A percentile compares a stretch with the other conserved stretches of the same genome.
Conservation (phyloP, 2,888 invertebrate genomes). For the Ornithoptera priamus region DNA sequence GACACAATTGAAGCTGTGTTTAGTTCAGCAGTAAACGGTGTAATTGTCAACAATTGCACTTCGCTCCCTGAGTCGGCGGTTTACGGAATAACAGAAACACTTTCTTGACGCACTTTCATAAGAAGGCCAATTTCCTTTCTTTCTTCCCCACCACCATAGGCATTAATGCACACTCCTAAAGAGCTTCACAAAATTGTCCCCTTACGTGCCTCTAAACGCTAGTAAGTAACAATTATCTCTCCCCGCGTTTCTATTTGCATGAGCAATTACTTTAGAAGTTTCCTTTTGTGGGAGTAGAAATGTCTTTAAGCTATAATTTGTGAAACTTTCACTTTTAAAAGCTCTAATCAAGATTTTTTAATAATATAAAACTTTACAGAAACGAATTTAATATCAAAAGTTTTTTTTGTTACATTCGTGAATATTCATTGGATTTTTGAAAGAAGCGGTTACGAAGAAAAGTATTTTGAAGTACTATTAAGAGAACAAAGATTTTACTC, state of each 20-base stretch:
- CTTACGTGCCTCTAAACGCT: constrained; percentile 23
- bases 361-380: neutral
- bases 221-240: constrained; percentile 27
- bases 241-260: constrained; percentile 36
- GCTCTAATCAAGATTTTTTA: constrained; percentile 2
- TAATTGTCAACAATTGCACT: neutral
- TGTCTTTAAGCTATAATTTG: constrained; percentile 25
- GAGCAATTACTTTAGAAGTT: constrained; percentile 36
- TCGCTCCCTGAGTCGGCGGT: neutral
- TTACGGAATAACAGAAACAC: constrained; percentile 22
- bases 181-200: constrained; percentile 32
- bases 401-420: neutral
- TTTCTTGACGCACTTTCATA: constrained; percentile 16
- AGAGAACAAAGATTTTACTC: too few species aligned
- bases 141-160: constrained; percentile 13
- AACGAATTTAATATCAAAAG: neutral
- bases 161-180: constrained; percentile 28
- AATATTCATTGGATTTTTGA: neutral
- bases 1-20: neutral
- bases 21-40: neutral
- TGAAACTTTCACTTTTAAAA: constrained; percentile 20
- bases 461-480: neutral
- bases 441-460: neutral
- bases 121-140: constrained; percentile 27
- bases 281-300: constrained; percentile 28